These are phyloP conservation scores for Stictocephala bisonia DNA, from an alignment of 2,888 invertebrate species.

Conservation along the genomic window DNA sequence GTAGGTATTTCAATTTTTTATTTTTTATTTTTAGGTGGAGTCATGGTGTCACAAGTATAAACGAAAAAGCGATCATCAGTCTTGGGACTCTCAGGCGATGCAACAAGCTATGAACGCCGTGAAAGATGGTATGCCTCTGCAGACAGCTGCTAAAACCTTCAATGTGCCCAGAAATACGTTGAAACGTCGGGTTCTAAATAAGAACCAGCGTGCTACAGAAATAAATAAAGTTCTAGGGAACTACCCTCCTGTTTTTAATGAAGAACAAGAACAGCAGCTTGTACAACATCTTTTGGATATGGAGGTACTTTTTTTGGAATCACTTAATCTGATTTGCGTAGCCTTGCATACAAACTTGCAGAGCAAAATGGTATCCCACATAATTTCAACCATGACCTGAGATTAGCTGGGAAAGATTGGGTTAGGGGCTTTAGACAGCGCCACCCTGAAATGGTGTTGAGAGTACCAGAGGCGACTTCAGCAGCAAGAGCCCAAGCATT, in stretches of 20 bases:
- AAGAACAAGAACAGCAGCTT: conserved; percentile 27
- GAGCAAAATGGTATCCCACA: conserved; percentile 18
- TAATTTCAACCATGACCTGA: conserved; percentile 18
- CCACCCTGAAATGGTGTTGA: conserved; percentile 18
- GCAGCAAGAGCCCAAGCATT: conserved; percentile 49
- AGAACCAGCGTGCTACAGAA: conserved; percentile 19
- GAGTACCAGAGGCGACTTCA: conserved; percentile 49
- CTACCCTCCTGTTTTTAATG: conserved; percentile 28
- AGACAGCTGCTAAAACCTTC: conserved; percentile 26
- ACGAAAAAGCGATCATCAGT: conserved; percentile 45
- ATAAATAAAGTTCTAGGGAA: conserved; percentile 24
- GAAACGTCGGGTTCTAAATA: conserved; percentile 23
- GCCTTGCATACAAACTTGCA: conserved; percentile 16
- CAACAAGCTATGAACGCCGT: conserved; percentile 42
- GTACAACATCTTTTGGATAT: conserved; percentile 20
- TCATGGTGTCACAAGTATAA: conserved; percentile 44
- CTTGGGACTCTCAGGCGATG: conserved; percentile 47
- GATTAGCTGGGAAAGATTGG: conserved; percentile 1
- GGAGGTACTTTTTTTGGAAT: conserved; percentile 38
- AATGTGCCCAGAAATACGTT: conserved; percentile 23
- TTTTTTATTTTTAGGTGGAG: conserved; percentile 52
- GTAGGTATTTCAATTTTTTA: conserved; percentile 27
- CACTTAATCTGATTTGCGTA: conserved; percentile 1
- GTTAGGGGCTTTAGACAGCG: conserved; percentile 21
- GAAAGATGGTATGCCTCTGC: conserved; percentile 14